These are phyloP conservation scores for Chrysolina haemoptera DNA, from an alignment of 2,888 invertebrate species.

Conservation along the genomic window DNA sequence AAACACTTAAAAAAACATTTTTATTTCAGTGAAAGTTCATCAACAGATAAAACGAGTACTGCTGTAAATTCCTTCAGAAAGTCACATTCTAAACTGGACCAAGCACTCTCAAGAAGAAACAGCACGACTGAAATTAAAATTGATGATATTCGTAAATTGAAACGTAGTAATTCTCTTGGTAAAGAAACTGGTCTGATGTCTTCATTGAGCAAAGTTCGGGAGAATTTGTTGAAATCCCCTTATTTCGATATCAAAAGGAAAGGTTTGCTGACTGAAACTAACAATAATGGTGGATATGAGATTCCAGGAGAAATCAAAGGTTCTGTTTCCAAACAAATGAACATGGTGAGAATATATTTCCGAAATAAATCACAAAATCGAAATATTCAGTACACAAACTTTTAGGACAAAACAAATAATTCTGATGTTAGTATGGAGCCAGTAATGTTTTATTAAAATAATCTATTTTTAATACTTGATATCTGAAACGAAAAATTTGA, in stretches of 20 bases:
- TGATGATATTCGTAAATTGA: constrained; percentile 11
- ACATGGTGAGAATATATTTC: not conserved
- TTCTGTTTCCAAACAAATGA: not conserved
- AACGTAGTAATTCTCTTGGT: constrained; percentile 47
- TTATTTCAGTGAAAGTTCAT: constrained; percentile 2
- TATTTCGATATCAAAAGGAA: constrained; percentile 33
- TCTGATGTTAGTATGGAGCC: too few relatives aligned
- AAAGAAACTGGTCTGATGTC: constrained; percentile 50
- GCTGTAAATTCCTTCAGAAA: not conserved
- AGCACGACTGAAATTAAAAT: constrained; percentile 26
- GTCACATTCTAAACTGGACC: constrained; percentile 3
- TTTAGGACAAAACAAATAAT: too few relatives aligned
- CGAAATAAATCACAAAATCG: not conserved
- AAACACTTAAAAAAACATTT: not conserved
- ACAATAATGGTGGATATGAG: not conserved
- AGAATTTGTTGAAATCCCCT: constrained; percentile 50
- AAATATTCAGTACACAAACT: too few relatives aligned
- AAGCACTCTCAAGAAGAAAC: constrained; percentile 25
- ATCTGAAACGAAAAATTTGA: too few relatives aligned
- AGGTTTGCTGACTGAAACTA: constrained; percentile 6
- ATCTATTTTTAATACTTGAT: too few relatives aligned
- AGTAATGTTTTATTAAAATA: too few relatives aligned
- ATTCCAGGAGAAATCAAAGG: not conserved
- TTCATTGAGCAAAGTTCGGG: constrained; percentile 47
- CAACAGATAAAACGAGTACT: not conserved